These are phyloP conservation scores for Pocillopora damicornis DNA, from an alignment of 64 coral and sea anemone genomes.

Conservation along the genomic window DNA sequence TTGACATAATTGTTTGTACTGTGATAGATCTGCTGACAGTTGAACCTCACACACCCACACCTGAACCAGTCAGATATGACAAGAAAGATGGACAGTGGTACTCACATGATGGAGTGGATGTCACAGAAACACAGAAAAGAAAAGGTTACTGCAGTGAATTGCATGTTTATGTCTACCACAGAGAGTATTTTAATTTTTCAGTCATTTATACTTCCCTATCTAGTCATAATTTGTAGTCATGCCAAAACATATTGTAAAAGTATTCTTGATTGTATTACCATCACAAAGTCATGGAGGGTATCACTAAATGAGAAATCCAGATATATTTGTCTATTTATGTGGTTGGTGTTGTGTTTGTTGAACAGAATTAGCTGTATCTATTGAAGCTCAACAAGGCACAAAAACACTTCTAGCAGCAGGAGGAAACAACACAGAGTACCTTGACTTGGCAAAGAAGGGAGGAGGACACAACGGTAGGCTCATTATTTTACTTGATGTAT, in stretches of 20 bases:
- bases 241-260: too few species aligned
- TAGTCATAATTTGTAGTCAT: too few species aligned
- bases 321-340: background rate
- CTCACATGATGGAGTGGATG: slow-evolving; percentile 37
- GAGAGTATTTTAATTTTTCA: too few species aligned
- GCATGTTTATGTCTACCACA: background rate
- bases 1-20: background rate
- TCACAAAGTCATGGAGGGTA: too few species aligned
- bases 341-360: background rate
- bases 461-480: slow-evolving; percentile 54
- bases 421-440: slow-evolving; percentile 24
- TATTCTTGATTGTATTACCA: too few species aligned
- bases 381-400: background rate
- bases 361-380: background rate
- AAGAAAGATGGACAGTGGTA: slow-evolving; percentile 66
- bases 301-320: too few species aligned
- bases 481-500: background rate
- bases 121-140: slow-evolving; percentile 31
- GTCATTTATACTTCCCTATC: too few species aligned
- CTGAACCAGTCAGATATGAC: slow-evolving; percentile 29
- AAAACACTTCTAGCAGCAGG: background rate
- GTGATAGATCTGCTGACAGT: slow-evolving; percentile 32
- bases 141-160: slow-evolving; percentile 13
- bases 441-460: slow-evolving; percentile 40
- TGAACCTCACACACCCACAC: slow-evolving; percentile 22